Percentiles rank a stretch among this genome's conserved stretches.
Evolutionary conservation across 2,797 vertebrate species (phyloP).

Genomic region (Tokudaia muenninki): DNA sequence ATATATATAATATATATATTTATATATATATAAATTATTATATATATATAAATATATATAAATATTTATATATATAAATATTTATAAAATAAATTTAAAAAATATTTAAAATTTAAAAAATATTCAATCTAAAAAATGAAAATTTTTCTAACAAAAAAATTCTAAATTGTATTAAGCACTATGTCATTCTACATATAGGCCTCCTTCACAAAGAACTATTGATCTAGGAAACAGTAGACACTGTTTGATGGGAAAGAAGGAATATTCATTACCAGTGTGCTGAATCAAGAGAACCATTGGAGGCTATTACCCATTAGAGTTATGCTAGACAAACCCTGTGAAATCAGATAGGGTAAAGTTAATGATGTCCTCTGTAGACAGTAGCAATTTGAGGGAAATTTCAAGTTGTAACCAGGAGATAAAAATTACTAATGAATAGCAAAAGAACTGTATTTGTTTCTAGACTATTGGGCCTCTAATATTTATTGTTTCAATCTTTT

Average conservation of each 20-base stretch:
- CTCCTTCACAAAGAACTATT: conserved; percentile 28
- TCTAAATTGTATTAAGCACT: conserved; percentile 43
- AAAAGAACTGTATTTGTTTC: conserved; percentile 60
- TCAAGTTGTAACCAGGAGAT: conserved; percentile 57
- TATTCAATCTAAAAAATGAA: neutral
- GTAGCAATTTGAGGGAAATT: conserved; percentile 19
- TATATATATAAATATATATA: too few species aligned
- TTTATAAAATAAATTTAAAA: too few species aligned
- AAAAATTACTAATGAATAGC: conserved; percentile 51
- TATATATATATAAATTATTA: too few species aligned
- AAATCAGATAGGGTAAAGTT: conserved; percentile 26
- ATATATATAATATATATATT: too few species aligned
- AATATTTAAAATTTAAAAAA: too few species aligned
- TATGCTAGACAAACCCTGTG: neutral
- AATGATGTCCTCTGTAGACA: conserved; percentile 23
- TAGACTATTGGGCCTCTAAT: conserved; percentile 33
- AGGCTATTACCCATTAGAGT: neutral
- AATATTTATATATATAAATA: too few species aligned
- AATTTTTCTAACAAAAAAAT: neutral
- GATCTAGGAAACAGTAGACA: conserved; percentile 50
- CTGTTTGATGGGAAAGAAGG: neutral
- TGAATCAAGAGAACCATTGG: conserved; percentile 61
- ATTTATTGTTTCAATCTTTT: conserved; percentile 67
- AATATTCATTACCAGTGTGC: conserved; percentile 12
- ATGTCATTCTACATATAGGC: neutral